Evolutionary conservation across 35 echinoderm and acorn worm species (phyloP).

Genomic region (Heliocidaris erythrogramma): DNA sequence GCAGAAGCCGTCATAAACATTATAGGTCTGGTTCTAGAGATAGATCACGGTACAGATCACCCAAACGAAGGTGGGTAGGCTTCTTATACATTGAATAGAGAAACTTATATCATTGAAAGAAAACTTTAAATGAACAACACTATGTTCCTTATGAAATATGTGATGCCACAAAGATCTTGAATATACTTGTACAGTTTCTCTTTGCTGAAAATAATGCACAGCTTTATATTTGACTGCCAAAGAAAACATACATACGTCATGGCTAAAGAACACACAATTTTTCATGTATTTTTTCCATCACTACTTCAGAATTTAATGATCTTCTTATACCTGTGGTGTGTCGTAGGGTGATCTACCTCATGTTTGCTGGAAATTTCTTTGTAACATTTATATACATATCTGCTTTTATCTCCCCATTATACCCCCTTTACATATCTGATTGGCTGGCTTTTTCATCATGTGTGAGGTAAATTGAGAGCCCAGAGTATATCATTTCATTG

Average conservation of each 20-base stretch:
- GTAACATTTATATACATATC: not conserved
- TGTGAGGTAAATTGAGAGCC: slow-evolving; percentile 11
- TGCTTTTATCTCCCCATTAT: slow-evolving; percentile 35
- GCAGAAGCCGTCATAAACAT: not conserved
- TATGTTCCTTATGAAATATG: not conserved
- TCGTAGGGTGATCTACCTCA: not conserved
- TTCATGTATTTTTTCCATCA: not conserved
- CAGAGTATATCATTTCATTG: not conserved
- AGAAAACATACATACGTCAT: not conserved
- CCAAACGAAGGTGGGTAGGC: not conserved
- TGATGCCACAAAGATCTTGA: not conserved
- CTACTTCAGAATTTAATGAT: not conserved
- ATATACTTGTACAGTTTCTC: not conserved
- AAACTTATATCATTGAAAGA: not conserved
- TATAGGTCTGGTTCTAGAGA: not conserved
- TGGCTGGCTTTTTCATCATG: slow-evolving; percentile 22
- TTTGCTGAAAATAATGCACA: not conserved
- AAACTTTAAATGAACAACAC: no score
- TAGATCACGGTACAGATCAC: not conserved
- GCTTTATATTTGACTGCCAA: not conserved
- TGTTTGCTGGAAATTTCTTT: not conserved
- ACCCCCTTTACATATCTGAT: slow-evolving; percentile 9
- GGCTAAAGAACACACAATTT: not conserved
- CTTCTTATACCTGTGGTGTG: not conserved
- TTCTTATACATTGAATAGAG: not conserved